Percentiles rank a stretch among this genome's conserved stretches.
phyloP scores from a whole-genome alignment of 2,797 vertebrate species.

The Sebastolobus alascanus region DNA sequence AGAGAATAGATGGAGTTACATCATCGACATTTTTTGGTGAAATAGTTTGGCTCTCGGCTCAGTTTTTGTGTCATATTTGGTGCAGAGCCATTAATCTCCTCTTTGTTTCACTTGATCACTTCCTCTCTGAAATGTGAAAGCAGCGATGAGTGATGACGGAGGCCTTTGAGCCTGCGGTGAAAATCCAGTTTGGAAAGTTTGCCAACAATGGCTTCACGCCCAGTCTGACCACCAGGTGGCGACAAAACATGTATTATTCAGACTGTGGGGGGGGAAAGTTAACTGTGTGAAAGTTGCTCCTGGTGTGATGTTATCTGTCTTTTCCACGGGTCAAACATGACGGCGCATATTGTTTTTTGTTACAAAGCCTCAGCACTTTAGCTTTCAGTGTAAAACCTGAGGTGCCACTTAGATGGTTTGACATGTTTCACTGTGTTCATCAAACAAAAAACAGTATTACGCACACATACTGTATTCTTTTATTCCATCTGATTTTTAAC shows the following conservation, averaged over 20 bases:
- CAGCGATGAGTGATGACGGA: slow-evolving; percentile 2
- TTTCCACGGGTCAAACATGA: slow-evolving; percentile 12
- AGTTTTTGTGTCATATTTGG: slow-evolving; percentile 3
- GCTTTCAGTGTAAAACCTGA: slow-evolving; percentile 39
- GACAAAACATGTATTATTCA: slow-evolving; percentile 62
- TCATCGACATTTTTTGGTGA: neutral
- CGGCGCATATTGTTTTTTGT: slow-evolving; percentile 35
- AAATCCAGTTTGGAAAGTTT: slow-evolving; percentile 12
- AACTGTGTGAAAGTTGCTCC: slow-evolving; percentile 26
- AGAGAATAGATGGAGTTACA: neutral
- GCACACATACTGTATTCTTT: slow-evolving; percentile 2
- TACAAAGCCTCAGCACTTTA: slow-evolving; percentile 56
- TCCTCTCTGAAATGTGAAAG: slow-evolving; percentile 18
- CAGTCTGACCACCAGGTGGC: slow-evolving; percentile 69
- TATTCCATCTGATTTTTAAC: slow-evolving; percentile 37
- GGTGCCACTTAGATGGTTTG: slow-evolving; percentile 23
- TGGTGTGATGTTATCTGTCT: slow-evolving; percentile 5
- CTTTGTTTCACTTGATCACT: slow-evolving; percentile 12
- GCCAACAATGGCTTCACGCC: neutral
- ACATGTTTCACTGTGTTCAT: slow-evolving; percentile 50
- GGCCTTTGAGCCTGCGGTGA: slow-evolving; percentile 17
- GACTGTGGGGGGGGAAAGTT: slow-evolving; percentile 23
- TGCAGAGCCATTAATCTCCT: slow-evolving; percentile 23
- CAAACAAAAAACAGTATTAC: slow-evolving; percentile 7
- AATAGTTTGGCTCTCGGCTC: slow-evolving; percentile 3